Evolutionary conservation across 2,113 vertebrate genomes (phyloP).

Genomic region (Isurus oxyrinchus): DNA sequence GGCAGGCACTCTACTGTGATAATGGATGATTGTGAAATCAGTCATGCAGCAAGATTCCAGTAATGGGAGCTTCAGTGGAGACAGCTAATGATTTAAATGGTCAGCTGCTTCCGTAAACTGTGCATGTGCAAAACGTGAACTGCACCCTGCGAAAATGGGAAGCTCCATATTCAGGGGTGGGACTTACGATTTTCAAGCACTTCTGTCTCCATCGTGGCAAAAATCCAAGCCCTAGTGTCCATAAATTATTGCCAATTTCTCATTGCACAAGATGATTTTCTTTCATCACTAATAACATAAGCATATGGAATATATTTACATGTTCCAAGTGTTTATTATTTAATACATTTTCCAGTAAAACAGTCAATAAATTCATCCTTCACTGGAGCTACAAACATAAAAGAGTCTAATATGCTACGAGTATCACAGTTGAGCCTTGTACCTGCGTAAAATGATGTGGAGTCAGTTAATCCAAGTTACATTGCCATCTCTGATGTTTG

Average conservation of each 20-base stretch:
- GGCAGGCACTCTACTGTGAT: too few species aligned
- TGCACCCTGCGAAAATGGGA: too few species aligned
- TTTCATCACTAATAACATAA: neutral
- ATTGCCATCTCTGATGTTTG: neutral
- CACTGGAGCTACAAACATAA: neutral
- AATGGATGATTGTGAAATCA: too few species aligned
- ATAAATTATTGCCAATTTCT: neutral
- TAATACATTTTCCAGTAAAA: neutral
- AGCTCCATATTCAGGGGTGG: too few species aligned
- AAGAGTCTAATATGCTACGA: neutral
- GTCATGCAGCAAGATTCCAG: too few species aligned
- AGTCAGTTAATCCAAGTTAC: neutral
- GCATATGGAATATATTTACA: neutral
- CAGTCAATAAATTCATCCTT: neutral
- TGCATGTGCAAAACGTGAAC: too few species aligned
- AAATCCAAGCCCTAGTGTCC: neutral
- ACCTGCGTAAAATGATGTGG: neutral
- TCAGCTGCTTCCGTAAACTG: too few species aligned
- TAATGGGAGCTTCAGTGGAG: too few species aligned
- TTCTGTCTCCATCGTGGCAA: too few species aligned
- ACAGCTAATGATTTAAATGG: too few species aligned
- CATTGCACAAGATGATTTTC: neutral
- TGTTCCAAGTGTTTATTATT: neutral
- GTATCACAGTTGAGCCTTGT: neutral
- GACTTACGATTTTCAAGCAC: too few species aligned